A percentile compares a stretch with the other conserved stretches of the same genome.
Conservation (phyloP, 2,113 vertebrate species). For the Poeciliopsis occidentalis region DNA sequence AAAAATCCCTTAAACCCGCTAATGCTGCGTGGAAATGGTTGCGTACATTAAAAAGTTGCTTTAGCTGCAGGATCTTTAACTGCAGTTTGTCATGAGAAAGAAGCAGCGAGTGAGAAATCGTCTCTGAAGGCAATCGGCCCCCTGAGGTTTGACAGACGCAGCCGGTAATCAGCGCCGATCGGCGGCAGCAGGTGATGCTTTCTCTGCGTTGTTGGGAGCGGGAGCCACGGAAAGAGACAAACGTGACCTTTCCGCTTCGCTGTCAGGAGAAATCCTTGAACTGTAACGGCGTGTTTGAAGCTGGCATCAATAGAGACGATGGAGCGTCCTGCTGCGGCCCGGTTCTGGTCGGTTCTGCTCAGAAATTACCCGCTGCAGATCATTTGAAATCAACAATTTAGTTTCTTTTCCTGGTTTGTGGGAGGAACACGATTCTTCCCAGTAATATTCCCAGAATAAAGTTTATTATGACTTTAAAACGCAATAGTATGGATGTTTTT, state of each 20-base stretch:
- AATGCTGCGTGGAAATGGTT: constrained; percentile 6
- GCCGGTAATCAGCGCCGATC: not conserved
- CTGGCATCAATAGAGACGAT: not conserved
- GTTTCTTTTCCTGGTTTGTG: no score
- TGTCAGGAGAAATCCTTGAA: constrained; percentile 1
- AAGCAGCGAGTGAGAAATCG: not conserved
- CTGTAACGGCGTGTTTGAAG: constrained; percentile 11
- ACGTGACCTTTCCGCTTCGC: constrained; percentile 6
- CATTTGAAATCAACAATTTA: no score
- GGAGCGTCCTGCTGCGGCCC: not conserved
- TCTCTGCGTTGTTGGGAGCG: not conserved
- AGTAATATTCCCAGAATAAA: no score
- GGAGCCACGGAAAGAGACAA: constrained; percentile 13
- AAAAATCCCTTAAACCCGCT: not conserved
- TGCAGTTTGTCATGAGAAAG: constrained; percentile 2
- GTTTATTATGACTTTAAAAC: no score
- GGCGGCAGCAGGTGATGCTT: constrained; percentile 18
- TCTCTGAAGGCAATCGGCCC: constrained; percentile 16
- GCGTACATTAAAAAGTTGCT: constrained; percentile 2
- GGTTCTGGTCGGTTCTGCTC: not conserved
- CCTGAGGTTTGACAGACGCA: not conserved
- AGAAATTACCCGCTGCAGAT: not conserved
- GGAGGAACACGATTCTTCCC: no score
- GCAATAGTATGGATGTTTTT: no score
- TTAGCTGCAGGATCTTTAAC: constrained; percentile 9